Conservation (phyloP, 2,888 invertebrate species). For the Stenodema calcarata region DNA sequence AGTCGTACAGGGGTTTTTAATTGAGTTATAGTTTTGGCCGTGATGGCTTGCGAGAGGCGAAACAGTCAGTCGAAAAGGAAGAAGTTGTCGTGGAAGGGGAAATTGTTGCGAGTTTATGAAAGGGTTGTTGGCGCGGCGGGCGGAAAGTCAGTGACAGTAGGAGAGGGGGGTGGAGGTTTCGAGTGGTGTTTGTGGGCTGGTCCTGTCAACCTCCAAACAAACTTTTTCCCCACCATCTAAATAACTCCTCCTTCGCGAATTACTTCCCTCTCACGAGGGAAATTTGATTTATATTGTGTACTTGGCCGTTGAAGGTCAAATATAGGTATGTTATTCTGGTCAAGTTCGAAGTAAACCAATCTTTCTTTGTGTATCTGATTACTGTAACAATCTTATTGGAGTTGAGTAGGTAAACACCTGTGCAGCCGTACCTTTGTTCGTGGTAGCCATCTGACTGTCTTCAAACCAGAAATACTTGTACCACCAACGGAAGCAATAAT, state of each 20-base stretch:
- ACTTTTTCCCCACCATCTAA: neutral
- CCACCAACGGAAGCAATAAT: too few relatives aligned
- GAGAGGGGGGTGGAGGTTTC: neutral
- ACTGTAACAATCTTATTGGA: too few relatives aligned
- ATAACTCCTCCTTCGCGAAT: neutral
- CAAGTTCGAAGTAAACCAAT: neutral
- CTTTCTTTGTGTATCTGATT: neutral
- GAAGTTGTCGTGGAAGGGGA: neutral
- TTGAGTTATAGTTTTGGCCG: conserved; percentile 28
- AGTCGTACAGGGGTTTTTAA: conserved; percentile 28
- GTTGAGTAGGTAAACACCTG: too few relatives aligned
- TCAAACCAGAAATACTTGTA: too few relatives aligned
- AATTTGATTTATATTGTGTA: neutral
- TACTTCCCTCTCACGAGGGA: neutral
- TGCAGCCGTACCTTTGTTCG: too few relatives aligned
- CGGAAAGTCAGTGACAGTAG: neutral
- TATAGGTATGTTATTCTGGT: neutral
- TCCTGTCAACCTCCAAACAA: conserved; percentile 6
- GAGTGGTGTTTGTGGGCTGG: neutral
- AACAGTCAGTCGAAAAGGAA: neutral
- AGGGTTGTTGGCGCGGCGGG: neutral
- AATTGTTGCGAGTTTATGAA: conserved; percentile 14
- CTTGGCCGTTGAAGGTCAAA: neutral
- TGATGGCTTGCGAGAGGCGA: conserved; percentile 19
- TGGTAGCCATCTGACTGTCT: too few relatives aligned